Evolutionary conservation across 1,140 invertebrate species (phyloP), one percentile per base, ranked within the genome.

Genomic region (Dendroctonus valens): DNA sequence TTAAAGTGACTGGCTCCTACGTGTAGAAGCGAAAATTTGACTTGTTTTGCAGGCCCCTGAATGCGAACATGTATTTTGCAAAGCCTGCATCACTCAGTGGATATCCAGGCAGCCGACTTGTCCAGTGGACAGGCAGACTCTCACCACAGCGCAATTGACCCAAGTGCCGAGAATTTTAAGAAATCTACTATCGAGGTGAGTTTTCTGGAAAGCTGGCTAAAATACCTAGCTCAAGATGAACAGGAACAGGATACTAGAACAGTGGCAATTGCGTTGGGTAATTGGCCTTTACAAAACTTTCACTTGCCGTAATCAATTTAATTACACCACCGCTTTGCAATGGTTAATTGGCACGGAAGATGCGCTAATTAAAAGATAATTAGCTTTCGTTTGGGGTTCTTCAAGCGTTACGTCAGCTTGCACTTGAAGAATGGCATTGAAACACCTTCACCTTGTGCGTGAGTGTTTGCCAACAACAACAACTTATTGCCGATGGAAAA

Each of bases 61-160:
- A 71, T 97, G 95, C 81, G 96, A 98, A 79, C 95, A 98, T 83
- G 94, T 94, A 64, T 97, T 97, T 83, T 98, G 96, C 81, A 86
- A 89, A 73, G 86, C 85, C 12, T 98, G 96, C 79, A 97, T 98
- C 70, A 91, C 91, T 57, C 93, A 97, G 80, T 98, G 96, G 96
- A 87, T 97, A 65, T 90, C 88, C 54, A 83, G 92, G 46, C 93
- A 96, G 76, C 92, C 91, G 11, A 96, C 92, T 15, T 98, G 96
- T 79, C 96, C 96, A 26, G 88, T 97, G 48, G 95, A 98, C 79
- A 85, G 96, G 54, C 92, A 92, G 74, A 84, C 89, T 51, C 90
- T 97, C 59, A 95, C 92, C 38, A 85, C 89, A 11, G 87, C 89
- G 61, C 92, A 97, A 78, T 80, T 98, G 5, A 87, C 93, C 79